phyloP scores from a whole-genome alignment of 2,113 vertebrate species.

The Ptychochromis oligacanthus region DNA sequence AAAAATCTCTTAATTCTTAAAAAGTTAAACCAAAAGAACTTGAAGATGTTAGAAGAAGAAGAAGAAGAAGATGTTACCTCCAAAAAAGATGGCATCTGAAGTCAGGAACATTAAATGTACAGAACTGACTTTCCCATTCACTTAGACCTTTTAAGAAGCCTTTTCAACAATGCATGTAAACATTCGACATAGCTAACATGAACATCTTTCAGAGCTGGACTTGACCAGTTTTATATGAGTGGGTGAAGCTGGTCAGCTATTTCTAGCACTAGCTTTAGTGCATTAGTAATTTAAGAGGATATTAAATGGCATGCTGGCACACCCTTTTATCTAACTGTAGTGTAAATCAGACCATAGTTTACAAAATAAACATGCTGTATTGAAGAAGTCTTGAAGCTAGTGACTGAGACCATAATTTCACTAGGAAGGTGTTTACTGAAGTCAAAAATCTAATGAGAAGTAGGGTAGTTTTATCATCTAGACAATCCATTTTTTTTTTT shows the following conservation, averaged over 20 bases:
- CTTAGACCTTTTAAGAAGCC: too few relatives aligned
- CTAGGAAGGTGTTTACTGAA: not conserved
- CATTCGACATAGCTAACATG: too few relatives aligned
- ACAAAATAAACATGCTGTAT: not conserved
- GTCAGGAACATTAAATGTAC: not conserved
- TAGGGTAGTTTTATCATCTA: not conserved
- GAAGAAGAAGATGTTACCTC: not conserved
- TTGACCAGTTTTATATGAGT: not conserved
- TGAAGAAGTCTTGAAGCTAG: not conserved
- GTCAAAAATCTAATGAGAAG: not conserved
- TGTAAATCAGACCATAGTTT: not conserved
- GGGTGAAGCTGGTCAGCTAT: not conserved
- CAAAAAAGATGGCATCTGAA: not conserved
- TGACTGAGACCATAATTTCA: not conserved
- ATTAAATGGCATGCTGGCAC: rapidly evolving
- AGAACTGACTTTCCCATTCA: not conserved
- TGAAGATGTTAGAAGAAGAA: too few relatives aligned
- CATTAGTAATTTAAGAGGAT: too few relatives aligned
- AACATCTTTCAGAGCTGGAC: too few relatives aligned
- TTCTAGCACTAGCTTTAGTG: not conserved
- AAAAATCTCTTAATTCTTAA: not conserved
- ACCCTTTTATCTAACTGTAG: not conserved
- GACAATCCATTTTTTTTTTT: too few relatives aligned
- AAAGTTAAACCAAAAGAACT: not conserved
- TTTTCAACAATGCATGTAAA: too few relatives aligned